phyloP scores from a whole-genome alignment of 2,113 vertebrate genomes.

The Azemiops feae region DNA sequence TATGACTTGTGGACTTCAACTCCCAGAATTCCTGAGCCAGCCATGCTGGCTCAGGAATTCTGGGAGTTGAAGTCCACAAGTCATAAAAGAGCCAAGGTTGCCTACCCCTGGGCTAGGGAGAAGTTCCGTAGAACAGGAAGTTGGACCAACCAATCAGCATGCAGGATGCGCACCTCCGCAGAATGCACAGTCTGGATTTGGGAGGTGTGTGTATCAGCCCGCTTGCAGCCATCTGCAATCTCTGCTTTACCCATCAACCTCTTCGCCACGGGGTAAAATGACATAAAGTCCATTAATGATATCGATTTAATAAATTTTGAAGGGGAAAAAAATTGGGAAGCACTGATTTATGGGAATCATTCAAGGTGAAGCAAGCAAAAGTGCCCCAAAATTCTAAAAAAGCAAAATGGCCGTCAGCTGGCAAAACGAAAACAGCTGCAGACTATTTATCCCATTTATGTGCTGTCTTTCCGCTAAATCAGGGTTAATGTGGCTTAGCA shows the following conservation, averaged over 20 bases:
- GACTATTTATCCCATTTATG: neutral
- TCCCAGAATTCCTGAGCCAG: too few species aligned
- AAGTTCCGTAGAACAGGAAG: neutral
- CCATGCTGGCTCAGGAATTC: too few species aligned
- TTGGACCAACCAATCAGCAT: neutral
- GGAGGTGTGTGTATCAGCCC: neutral
- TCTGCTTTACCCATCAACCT: neutral
- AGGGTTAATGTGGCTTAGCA: neutral
- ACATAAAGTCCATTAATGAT: neutral
- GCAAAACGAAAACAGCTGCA: neutral
- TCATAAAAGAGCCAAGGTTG: too few species aligned
- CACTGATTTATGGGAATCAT: neutral
- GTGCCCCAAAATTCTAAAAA: neutral
- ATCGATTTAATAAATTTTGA: neutral
- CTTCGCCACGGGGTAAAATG: neutral
- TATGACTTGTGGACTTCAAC: too few species aligned
- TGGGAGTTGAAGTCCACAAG: too few species aligned
- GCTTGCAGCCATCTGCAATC: neutral
- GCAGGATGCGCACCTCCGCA: neutral
- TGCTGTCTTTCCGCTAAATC: neutral
- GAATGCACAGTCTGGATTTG: neutral
- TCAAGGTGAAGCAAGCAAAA: neutral
- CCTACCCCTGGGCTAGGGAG: neutral
- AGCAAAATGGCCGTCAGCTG: neutral
- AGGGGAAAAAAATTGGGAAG: neutral